Base-by-base conservation (phyloP, 1,140 invertebrate genomes). In the Mycetomoellerius zeteki region DNA sequence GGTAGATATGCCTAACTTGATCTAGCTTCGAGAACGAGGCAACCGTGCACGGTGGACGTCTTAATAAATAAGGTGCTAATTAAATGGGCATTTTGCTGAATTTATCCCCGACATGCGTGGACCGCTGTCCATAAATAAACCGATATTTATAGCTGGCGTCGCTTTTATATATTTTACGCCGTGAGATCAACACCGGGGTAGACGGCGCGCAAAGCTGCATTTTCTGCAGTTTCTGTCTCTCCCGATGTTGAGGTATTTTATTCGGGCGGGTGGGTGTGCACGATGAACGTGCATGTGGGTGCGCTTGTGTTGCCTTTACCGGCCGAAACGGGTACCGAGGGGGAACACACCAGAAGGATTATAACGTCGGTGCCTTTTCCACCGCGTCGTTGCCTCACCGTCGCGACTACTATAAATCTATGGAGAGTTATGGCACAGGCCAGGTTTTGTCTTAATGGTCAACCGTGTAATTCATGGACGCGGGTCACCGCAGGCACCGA, bases 51-150 rank as follows among this genome's bases (percentile, higher is more conserved):
- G 54, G 14, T 50, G 87, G 92, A 95, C 93, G 91, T 94, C 94
- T 94, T 94, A 93, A 95, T 95, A 95, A 95, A 95, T 95, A 95
- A 95, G 93, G 94, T 93, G 94, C 94, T 95, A 95, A 95, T 95
- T 95, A 95, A 95, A 94, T 93, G 91, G 91, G 93, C 93, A 94
- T 94, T 95, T 94, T 93, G 90, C 86, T 93, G 91, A 92, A 94
- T 95, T 95, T 95, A 94, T 95, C 89, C 93, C 89, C 89, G 92
- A 84, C 80, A 24, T 69, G 87, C 88, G 89, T 90, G 89, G 90
- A 65, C 89, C 86, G 88, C 87, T 92, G 91, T 92, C 91, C 93
- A 93, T 95, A 94, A 95, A 95, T 94, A 94, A 95, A 91, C 85
- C 85, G 86, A 94, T 95, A 95, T 95, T 94, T 95, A 94, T 95